phyloP scores from a whole-genome alignment of 1,140 invertebrate genomes.

The Zophobas atratus region DNA sequence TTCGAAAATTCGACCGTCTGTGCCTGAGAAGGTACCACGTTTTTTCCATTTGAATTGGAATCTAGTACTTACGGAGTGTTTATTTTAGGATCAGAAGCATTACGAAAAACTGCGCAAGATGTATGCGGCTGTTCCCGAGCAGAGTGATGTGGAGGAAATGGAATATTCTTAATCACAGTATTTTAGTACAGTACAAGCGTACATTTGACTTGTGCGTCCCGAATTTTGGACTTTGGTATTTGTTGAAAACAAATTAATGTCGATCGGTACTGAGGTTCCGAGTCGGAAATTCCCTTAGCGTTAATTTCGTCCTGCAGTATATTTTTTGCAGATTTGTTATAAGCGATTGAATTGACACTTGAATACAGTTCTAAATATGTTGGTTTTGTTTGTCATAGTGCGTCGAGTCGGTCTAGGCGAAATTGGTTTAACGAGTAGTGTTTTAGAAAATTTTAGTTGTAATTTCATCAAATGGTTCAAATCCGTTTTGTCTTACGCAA shows the following conservation, averaged over 20 bases:
- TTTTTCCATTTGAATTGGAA: slow-evolving; percentile 7
- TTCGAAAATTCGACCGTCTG: slow-evolving; percentile 84
- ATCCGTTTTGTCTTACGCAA: slow-evolving; percentile 6
- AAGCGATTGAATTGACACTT: too few species aligned
- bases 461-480: too few species aligned
- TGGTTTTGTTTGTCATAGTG: too few species aligned
- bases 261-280: not conserved
- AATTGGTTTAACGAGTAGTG: too few species aligned
- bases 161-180: slow-evolving; percentile 61
- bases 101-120: slow-evolving; percentile 65
- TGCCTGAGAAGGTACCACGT: slow-evolving; percentile 77
- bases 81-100: slow-evolving; percentile 62
- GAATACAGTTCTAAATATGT: too few species aligned
- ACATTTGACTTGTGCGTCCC: slow-evolving; percentile 1
- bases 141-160: slow-evolving; percentile 65
- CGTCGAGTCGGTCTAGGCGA: too few species aligned
- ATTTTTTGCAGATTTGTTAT: not conserved
- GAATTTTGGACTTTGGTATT: slow-evolving; percentile 5
- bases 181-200: slow-evolving; percentile 8
- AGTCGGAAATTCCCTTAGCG: slow-evolving; percentile 2
- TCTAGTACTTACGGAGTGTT: slow-evolving; percentile 14
- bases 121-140: slow-evolving; percentile 58
- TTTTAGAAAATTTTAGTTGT: too few species aligned
- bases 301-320: not conserved
- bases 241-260: not conserved